These are phyloP conservation scores for Agrilus mali DNA, from an alignment of 2,888 invertebrate genomes.

Conservation along the genomic window DNA sequence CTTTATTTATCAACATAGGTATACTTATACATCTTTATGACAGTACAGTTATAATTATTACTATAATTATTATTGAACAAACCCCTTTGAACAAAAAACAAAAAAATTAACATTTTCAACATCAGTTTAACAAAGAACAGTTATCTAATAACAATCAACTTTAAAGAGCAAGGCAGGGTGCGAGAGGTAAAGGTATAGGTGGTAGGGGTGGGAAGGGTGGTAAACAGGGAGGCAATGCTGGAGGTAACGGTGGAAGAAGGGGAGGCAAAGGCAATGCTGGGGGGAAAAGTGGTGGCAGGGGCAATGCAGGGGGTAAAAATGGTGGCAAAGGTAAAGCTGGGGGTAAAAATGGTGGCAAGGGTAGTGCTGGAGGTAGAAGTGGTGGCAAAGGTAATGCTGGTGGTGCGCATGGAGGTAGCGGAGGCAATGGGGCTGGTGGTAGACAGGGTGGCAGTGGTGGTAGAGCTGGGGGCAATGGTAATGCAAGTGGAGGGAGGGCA, in stretches of 20 bases:
- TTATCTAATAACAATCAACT: too few species aligned
- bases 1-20: too few species aligned
- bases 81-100: too few species aligned
- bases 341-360: background rate
- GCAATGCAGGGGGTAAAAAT: background rate
- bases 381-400: background rate
- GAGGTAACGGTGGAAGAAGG: background rate
- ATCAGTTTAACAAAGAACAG: too few species aligned
- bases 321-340: slow-evolving; percentile 1
- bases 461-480: background rate
- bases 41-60: too few species aligned
- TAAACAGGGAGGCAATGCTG: background rate
- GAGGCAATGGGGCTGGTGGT: background rate
- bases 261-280: slow-evolving; percentile 1
- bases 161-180: too few species aligned
- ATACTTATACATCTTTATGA: too few species aligned
- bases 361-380: background rate
- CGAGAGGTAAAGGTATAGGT: background rate
- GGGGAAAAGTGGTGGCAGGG: background rate
- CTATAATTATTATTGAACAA: too few species aligned
- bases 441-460: background rate
- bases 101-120: too few species aligned
- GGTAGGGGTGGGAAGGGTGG: background rate
- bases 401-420: background rate
- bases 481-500: background rate